A percentile compares a stretch with the other conserved stretches of the same genome.
These are phyloP conservation scores for Hirtodrosophila alboralis DNA, from an alignment of 2,888 invertebrate genomes.

Conservation along the genomic window DNA sequence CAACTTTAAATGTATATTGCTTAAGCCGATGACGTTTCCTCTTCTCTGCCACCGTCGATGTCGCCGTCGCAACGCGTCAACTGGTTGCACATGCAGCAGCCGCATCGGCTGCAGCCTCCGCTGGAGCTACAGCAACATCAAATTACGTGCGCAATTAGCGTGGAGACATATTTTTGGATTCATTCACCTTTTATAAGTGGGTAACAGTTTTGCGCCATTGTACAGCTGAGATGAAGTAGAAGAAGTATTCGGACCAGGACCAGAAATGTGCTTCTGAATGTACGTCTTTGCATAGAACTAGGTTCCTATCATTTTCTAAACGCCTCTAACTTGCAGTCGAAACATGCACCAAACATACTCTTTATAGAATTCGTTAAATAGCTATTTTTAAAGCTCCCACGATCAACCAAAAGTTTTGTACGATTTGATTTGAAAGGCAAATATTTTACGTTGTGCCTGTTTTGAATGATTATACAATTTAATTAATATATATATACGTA, in stretches of 20 bases:
- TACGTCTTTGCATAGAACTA: background rate
- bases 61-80: conserved; percentile 20
- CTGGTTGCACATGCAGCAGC: conserved; percentile 38
- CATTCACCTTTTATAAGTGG: conserved; percentile 59
- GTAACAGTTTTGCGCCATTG: conserved; percentile 1
- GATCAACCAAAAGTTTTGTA: no score
- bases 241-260: background rate
- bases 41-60: background rate
- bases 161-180: conserved; percentile 67
- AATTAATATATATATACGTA: no score
- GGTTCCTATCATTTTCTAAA: no score
- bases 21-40: no score
- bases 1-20: conserved; percentile 42
- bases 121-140: conserved; percentile 35
- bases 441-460: no score
- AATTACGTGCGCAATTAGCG: conserved; percentile 67
- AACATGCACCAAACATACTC: conserved; percentile 10
- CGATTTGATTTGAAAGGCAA: no score
- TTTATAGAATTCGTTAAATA: conserved; percentile 6
- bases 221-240: background rate
- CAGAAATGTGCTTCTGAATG: background rate
- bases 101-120: conserved; percentile 20
- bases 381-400: no score
- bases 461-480: no score
- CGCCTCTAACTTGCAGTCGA: conserved; percentile 1